A percentile compares a stretch with the other conserved stretches of the same genome.
Conservation (phyloP, 1,140 invertebrate species). For the Sitophilus oryzae region DNA sequence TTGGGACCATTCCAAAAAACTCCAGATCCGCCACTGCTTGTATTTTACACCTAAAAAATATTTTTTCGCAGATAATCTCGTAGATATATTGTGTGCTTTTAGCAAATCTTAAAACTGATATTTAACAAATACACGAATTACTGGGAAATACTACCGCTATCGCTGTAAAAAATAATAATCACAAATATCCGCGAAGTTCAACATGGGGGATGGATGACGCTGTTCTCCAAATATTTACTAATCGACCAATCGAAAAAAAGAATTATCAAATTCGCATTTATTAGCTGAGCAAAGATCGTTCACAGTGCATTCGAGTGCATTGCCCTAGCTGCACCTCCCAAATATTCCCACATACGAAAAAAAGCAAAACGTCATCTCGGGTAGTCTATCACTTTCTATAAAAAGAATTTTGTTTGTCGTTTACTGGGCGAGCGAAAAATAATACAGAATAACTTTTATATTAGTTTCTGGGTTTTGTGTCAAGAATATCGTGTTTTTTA, state of each 20-base stretch:
- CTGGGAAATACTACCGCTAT: background rate
- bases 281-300: constrained; percentile 25
- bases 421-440: constrained; percentile 11
- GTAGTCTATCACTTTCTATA: constrained; percentile 24
- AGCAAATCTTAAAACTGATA: too few relatives aligned
- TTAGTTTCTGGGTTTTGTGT: too few relatives aligned
- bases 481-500: too few relatives aligned
- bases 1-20: too few relatives aligned
- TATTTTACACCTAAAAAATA: too few relatives aligned
- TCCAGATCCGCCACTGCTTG: too few relatives aligned
- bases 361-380: constrained; percentile 21
- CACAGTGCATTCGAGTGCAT: constrained; percentile 14
- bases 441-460: too few relatives aligned
- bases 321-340: constrained; percentile 22
- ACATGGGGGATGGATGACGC: background rate
- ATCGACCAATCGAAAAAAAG: constrained; percentile 1
- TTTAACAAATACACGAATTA: background rate
- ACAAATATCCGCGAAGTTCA: background rate
- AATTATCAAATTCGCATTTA: constrained; percentile 29
- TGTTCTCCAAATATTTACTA: constrained; percentile 15
- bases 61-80: too few relatives aligned
- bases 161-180: background rate
- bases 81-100: too few relatives aligned
- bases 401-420: constrained; percentile 20
- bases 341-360: constrained; percentile 21